Percentiles rank a stretch among this genome's conserved stretches.
Conservation (phyloP, 2,888 invertebrate species). For the Drosophila subsilvestris region DNA sequence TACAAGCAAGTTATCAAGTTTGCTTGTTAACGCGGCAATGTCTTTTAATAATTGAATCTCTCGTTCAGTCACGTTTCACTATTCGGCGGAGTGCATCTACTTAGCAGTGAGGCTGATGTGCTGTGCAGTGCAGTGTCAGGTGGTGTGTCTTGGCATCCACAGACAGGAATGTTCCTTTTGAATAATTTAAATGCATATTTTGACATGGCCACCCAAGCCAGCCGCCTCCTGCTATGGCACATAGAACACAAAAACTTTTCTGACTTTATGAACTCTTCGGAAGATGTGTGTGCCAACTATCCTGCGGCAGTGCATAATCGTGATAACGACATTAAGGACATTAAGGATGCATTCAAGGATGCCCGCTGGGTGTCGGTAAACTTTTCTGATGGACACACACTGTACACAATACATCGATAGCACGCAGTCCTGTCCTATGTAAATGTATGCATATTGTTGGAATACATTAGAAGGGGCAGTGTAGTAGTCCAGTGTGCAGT, state of each 20-base stretch:
- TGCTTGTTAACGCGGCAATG: neutral
- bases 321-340: neutral
- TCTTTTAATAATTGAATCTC: constrained; percentile 27
- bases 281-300: neutral
- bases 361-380: neutral
- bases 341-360: neutral
- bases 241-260: neutral
- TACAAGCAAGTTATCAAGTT: constrained; percentile 22
- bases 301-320: neutral
- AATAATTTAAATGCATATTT: neutral
- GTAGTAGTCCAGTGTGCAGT: neutral
- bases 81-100: constrained; percentile 21
- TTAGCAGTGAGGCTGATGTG: constrained; percentile 8
- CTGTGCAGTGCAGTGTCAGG: neutral
- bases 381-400: neutral
- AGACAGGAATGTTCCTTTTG: neutral
- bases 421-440: neutral
- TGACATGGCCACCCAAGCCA: neutral
- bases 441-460: neutral
- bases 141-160: too few species aligned
- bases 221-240: too few species aligned
- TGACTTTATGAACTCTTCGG: neutral
- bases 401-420: neutral
- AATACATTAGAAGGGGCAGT: neutral
- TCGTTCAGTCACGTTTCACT: constrained; percentile 33